Evolutionary conservation across 2,113 vertebrate species (phyloP).

Genomic region (Saguinus imperator): DNA sequence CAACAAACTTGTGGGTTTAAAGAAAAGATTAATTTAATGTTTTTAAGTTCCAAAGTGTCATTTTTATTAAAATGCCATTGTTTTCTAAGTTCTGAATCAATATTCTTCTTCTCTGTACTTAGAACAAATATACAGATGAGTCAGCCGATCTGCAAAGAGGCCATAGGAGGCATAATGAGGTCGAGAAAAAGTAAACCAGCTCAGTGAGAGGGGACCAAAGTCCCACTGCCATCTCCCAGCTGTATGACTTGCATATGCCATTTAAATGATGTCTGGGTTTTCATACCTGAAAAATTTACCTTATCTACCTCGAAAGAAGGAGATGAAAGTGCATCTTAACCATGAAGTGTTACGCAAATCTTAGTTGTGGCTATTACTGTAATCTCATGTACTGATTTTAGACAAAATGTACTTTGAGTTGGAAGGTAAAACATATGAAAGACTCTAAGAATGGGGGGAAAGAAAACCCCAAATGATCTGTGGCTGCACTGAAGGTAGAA

Average conservation of each 20-base stretch:
- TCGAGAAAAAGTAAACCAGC: constrained; percentile 51
- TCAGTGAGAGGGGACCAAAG: constrained; percentile 27
- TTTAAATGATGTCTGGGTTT: constrained; percentile 7
- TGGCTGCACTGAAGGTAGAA: background rate
- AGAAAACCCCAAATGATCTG: background rate
- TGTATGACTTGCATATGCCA: background rate
- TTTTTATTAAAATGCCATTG: constrained; percentile 68
- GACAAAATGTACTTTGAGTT: constrained; percentile 35
- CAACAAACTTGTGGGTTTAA: constrained; percentile 59
- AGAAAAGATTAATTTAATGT: constrained; percentile 63
- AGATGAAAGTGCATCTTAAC: background rate
- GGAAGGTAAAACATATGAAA: constrained; percentile 23
- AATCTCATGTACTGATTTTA: constrained; percentile 21
- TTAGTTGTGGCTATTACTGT: constrained; percentile 2
- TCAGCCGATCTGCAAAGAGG: constrained; percentile 62
- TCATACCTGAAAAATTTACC: constrained; percentile 35
- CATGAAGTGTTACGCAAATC: background rate
- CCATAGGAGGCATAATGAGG: background rate
- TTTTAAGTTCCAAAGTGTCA: constrained; percentile 49
- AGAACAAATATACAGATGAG: constrained; percentile 63
- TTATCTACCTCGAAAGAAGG: background rate
- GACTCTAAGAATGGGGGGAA: background rate
- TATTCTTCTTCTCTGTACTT: constrained; percentile 41
- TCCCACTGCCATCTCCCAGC: background rate
- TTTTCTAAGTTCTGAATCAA: constrained; percentile 63